phyloP scores from a whole-genome alignment of 2,797 vertebrate species.

The Peromyscus attwateri region DNA sequence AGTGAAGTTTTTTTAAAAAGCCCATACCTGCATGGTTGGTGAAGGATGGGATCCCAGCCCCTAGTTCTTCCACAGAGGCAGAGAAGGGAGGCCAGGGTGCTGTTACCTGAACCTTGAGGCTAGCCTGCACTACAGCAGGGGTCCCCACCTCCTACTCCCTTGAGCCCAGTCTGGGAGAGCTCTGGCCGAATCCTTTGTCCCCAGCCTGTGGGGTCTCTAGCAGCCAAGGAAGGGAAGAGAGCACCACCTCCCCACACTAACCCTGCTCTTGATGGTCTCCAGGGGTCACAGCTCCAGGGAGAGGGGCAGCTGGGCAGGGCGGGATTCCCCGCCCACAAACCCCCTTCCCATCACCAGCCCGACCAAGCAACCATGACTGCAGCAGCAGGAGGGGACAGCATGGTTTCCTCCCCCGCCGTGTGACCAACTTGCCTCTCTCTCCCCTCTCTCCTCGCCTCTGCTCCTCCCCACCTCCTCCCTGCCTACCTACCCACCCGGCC shows the following conservation, averaged over 20 bases:
- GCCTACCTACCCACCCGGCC: slow-evolving; percentile 57
- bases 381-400: slow-evolving; percentile 83
- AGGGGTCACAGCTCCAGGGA: slow-evolving; percentile 80
- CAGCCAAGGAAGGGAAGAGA: slow-evolving; percentile 73
- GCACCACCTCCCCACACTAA: slow-evolving; percentile 66
- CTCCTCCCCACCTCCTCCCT: slow-evolving; percentile 78
- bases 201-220: slow-evolving; percentile 81
- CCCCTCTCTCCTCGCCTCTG: slow-evolving; percentile 65
- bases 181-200: slow-evolving; percentile 50
- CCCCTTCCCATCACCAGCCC: slow-evolving; percentile 83
- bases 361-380: slow-evolving; percentile 86
- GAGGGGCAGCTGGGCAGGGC: slow-evolving; percentile 81
- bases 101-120: not conserved
- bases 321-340: slow-evolving; percentile 76
- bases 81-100: not conserved
- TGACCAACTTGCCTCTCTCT: slow-evolving; percentile 80
- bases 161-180: not conserved
- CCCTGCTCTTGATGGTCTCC: slow-evolving; percentile 82
- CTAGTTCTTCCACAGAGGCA: slow-evolving; percentile 44
- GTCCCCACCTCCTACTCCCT: not conserved
- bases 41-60: slow-evolving; percentile 49
- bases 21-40: slow-evolving; percentile 60
- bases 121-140: not conserved
- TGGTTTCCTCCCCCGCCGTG: slow-evolving; percentile 70
- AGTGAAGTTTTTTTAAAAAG: slow-evolving; percentile 47